Base-by-base conservation (phyloP, 2,113 vertebrate genomes). In the Gnathonemus longibarbis region DNA sequence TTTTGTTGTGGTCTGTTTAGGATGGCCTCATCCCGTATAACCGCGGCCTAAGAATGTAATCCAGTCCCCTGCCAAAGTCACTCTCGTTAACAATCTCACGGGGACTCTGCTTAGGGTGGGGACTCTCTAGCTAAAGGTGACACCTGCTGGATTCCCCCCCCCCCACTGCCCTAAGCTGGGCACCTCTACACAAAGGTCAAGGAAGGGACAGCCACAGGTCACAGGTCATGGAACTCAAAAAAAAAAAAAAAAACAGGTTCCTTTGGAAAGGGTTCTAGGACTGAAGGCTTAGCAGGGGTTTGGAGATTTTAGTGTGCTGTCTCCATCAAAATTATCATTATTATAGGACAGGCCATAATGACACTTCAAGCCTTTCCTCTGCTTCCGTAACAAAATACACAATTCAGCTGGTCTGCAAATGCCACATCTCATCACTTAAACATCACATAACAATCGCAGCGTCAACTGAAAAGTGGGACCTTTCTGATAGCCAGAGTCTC, bases 111-210 rank as follows among this genome's bases (percentile, higher is more conserved):
- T 94, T 91, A 89, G 92, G 92, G 93, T 92, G 92, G 92, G 92
- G 91, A 96, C 96, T 96, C 95, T 95, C 90, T 95, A 96, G 95
- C 94, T 96, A 95, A 96, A 96, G 95, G 95, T 95, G 95, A 96
- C 96, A 96, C 96, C 96, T 96, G 95, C 95, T 95, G 95, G 94
- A 95, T 93, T 93, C 15, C 50, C 52, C 52, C 49, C 15, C 19
- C 92, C 92, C 93, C 91, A 91, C 91, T 24, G 46, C 92, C 93
- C 93, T 94, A 91, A 96, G 96, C 95, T 91, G 92, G 89, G 7
- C 93, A 95, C 93, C 95, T 96, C 95, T 97, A 97, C 97, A 96
- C 96, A 95, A 91, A 94, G 96, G 95, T 96, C 0, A 6, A 58
- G 91, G 89, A 91, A 39, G 93, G 94, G 93, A 95, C 94, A 95